Evolutionary conservation across 2,888 invertebrate species (phyloP).

Genomic region (Cerceris ruficornis): DNA sequence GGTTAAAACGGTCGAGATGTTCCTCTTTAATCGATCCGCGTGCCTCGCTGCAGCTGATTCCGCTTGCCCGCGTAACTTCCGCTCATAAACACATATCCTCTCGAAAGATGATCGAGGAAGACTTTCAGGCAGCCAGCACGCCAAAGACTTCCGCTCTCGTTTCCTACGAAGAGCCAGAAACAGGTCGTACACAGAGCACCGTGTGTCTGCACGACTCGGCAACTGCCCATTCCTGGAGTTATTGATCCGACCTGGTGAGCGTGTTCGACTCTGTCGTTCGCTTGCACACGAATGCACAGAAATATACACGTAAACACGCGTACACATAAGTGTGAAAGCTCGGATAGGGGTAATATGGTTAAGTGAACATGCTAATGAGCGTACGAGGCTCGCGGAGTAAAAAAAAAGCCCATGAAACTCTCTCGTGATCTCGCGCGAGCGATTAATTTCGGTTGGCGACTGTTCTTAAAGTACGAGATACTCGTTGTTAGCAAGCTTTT

Average conservation of each 20-base stretch:
- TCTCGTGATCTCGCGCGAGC: too few species aligned
- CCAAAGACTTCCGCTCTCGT: conserved; percentile 51
- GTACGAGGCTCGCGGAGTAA: too few species aligned
- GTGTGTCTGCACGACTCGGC: conserved; percentile 49
- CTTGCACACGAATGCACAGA: conserved; percentile 53
- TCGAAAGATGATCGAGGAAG: conserved; percentile 18
- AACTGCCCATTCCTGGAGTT: conserved; percentile 66
- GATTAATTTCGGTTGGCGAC: too few species aligned
- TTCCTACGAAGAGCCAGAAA: conserved; percentile 58
- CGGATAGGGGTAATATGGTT: too few species aligned
- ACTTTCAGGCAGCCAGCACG: conserved; percentile 21
- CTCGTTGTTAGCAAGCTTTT: too few species aligned
- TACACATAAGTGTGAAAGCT: too few species aligned
- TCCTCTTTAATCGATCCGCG: background rate
- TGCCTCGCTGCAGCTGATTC: background rate
- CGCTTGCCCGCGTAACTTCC: background rate
- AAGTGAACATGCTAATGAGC: too few species aligned
- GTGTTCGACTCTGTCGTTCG: conserved; percentile 63
- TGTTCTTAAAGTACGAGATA: too few species aligned
- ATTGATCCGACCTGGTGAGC: conserved; percentile 67
- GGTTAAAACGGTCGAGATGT: background rate
- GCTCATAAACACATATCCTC: background rate
- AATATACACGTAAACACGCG: conserved; percentile 1
- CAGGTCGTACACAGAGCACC: conserved; percentile 37
- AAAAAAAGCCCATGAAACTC: too few species aligned